These are phyloP conservation scores for Coluber constrictor DNA, from an alignment of 2,797 vertebrate species.

Conservation along the genomic window DNA sequence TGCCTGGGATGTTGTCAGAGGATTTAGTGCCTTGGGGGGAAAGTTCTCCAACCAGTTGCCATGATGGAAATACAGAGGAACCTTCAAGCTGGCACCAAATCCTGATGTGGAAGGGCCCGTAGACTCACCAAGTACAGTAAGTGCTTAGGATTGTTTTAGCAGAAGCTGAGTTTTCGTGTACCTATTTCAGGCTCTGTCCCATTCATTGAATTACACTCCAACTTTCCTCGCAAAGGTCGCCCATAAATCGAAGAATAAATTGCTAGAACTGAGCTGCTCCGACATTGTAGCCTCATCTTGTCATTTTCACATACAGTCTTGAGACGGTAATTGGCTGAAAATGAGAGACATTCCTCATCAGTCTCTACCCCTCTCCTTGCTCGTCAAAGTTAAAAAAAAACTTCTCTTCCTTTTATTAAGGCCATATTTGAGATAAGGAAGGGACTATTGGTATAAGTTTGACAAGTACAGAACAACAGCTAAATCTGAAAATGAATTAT, in stretches of 20 bases:
- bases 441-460: background rate
- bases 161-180: slow-evolving; percentile 39
- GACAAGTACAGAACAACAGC: background rate
- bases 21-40: background rate
- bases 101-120: background rate
- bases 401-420: background rate
- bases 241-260: slow-evolving; percentile 88
- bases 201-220: slow-evolving; percentile 75
- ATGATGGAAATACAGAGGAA: background rate
- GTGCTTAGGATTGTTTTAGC: background rate
- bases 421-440: background rate
- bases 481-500: background rate
- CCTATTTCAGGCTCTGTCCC: slow-evolving; percentile 74
- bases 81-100: background rate
- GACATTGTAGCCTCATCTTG: slow-evolving; percentile 79
- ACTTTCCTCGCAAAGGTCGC: slow-evolving; percentile 76
- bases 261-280: slow-evolving; percentile 80
- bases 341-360: background rate
- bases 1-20: background rate
- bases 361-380: background rate
- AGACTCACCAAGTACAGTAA: background rate
- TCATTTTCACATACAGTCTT: slow-evolving; percentile 85
- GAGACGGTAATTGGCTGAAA: slow-evolving; percentile 78
- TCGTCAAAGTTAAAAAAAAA: background rate
- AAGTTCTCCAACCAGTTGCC: background rate